A percentile compares a stretch with the other conserved stretches of the same genome.
These are phyloP conservation scores for Oppia nitens DNA, from an alignment of 1,140 invertebrate species.

Conservation along the genomic window DNA sequence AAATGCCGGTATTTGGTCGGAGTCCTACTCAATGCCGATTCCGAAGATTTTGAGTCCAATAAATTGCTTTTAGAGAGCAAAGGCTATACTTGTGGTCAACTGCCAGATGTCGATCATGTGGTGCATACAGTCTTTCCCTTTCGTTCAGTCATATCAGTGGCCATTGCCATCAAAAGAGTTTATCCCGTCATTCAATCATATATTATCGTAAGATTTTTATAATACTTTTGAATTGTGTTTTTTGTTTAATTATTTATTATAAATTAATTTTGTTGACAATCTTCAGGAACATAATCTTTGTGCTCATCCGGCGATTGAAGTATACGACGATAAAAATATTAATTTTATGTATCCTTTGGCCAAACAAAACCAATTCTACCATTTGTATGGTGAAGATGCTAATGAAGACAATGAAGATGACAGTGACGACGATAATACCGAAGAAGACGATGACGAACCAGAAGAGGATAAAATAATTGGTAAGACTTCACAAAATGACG, in stretches of 20 bases:
- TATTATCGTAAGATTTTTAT: slow-evolving; percentile 25
- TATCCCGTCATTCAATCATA: slow-evolving; percentile 29
- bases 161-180: slow-evolving; percentile 31
- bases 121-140: slow-evolving; percentile 32
- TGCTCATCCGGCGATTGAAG: slow-evolving; percentile 33
- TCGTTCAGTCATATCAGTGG: slow-evolving; percentile 30
- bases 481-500: too few species aligned
- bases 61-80: slow-evolving; percentile 17
- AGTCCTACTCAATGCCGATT: not conserved
- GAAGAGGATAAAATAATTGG: too few species aligned
- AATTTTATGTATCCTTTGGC: slow-evolving; percentile 31
- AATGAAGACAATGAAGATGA: not conserved
- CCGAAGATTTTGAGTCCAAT: not conserved
- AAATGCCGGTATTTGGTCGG: slow-evolving; percentile 12
- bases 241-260: not conserved
- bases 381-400: not conserved
- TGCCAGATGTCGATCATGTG: slow-evolving; percentile 30
- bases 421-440: not conserved
- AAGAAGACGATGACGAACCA: not conserved
- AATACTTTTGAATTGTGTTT: not conserved
- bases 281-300: slow-evolving; percentile 30
- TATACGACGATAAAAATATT: slow-evolving; percentile 29
- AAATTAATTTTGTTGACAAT: slow-evolving; percentile 1
- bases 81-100: slow-evolving; percentile 28
- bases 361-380: slow-evolving; percentile 24